Conservation (phyloP, 2,113 vertebrate genomes). For the Nannobrachium achirus region DNA sequence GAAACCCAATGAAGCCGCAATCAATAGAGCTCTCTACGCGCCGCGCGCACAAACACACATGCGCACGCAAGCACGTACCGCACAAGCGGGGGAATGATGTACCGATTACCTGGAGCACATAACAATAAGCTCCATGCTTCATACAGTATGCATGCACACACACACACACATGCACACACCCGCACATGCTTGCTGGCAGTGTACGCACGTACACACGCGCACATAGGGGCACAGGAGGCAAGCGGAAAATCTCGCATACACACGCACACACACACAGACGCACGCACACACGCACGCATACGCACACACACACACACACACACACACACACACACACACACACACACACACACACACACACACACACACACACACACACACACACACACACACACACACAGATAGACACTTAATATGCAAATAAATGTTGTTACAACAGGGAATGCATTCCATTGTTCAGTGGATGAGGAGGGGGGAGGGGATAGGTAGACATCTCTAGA, state of each 20-base stretch:
- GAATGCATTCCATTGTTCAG: constrained; percentile 57
- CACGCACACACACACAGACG: constrained; percentile 1
- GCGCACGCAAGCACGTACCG: not conserved
- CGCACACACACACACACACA: not conserved
- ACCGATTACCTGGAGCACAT: constrained; percentile 68
- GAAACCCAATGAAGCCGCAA: not conserved
- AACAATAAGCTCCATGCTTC: constrained; percentile 67
- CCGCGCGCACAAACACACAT: constrained; percentile 15
- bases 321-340: constrained; percentile 14
- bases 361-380: constrained; percentile 3
- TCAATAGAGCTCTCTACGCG: not conserved
- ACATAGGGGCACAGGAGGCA: too few species aligned
- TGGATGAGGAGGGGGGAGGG: constrained; percentile 23
- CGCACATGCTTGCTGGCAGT: too few species aligned
- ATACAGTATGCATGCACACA: constrained; percentile 50
- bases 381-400: constrained; percentile 18
- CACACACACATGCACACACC: constrained; percentile 2
- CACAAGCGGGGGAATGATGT: constrained; percentile 64
- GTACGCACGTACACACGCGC: not conserved
- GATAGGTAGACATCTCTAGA: constrained; percentile 70
- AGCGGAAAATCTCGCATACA: too few species aligned
- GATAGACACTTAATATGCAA: constrained; percentile 69
- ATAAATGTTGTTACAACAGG: constrained; percentile 58
- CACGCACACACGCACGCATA: constrained; percentile 31
- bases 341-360: not conserved